phyloP scores from a whole-genome alignment of 2,113 vertebrate genomes.

The Oplegnathus fasciatus region DNA sequence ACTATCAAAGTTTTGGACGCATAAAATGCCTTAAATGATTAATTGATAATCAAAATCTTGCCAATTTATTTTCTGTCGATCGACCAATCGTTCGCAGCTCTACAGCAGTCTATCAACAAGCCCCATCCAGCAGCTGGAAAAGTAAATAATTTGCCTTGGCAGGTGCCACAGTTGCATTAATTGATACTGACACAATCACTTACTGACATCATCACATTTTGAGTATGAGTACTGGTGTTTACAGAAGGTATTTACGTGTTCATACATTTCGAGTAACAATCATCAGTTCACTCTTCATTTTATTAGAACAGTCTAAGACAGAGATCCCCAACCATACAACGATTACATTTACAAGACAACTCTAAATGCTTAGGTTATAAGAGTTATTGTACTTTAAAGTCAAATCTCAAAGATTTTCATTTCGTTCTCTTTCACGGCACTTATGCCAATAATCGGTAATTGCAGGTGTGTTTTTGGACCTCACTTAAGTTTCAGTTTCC shows the following conservation, averaged over 20 bases:
- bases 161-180: not conserved
- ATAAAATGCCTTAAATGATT: no score
- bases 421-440: no score
- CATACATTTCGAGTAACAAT: not conserved
- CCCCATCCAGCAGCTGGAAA: not conserved
- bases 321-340: no score
- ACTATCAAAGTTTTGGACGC: no score
- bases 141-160: not conserved
- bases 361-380: not conserved
- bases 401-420: no score
- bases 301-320: not conserved
- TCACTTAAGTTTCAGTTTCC: no score
- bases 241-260: not conserved
- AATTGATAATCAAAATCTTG: no score
- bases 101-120: not conserved
- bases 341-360: not conserved
- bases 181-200: not conserved
- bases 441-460: no score
- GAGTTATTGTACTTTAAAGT: not conserved
- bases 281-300: not conserved
- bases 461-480: no score
- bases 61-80: no score
- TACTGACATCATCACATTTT: not conserved
- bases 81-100: not conserved
- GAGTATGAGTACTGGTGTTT: not conserved